Percentiles rank a stretch among this genome's conserved stretches.
These are phyloP conservation scores for Lobophora halterata DNA, from an alignment of 2,888 invertebrate genomes.

Conservation along the genomic window DNA sequence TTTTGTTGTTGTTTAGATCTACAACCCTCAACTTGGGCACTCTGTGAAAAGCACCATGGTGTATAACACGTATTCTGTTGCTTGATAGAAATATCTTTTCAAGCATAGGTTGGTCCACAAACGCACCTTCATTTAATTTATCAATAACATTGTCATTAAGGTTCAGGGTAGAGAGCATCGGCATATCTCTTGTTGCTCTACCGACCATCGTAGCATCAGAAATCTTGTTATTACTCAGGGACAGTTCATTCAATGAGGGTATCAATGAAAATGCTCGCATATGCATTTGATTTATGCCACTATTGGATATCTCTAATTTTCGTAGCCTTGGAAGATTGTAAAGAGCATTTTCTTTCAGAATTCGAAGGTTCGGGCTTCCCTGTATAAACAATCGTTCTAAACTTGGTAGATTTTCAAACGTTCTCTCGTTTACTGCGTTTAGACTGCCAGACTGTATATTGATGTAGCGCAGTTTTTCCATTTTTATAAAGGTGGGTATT, in stretches of 20 bases:
- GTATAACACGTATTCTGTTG: constrained; percentile 87
- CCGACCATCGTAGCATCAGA: constrained; percentile 91
- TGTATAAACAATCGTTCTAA: constrained; percentile 88
- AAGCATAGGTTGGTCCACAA: constrained; percentile 87
- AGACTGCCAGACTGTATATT: constrained; percentile 86
- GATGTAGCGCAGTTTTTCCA: constrained; percentile 86
- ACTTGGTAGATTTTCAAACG: constrained; percentile 85
- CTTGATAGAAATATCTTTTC: constrained; percentile 84
- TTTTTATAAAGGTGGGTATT: constrained; percentile 86
- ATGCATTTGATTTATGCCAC: constrained; percentile 89
- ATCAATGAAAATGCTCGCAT: constrained; percentile 87
- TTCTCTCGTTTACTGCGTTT: constrained; percentile 83
- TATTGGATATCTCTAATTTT: constrained; percentile 87
- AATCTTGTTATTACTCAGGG: constrained; percentile 86
- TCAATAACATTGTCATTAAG: constrained; percentile 87
- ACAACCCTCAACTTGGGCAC: constrained; percentile 86
- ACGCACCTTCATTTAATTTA: constrained; percentile 87
- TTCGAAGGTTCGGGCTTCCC: constrained; percentile 83
- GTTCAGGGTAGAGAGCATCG: constrained; percentile 84
- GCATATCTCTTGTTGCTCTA: constrained; percentile 87
- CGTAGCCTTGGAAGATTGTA: constrained; percentile 85
- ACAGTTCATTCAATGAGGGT: constrained; percentile 85
- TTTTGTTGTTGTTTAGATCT: constrained; percentile 88
- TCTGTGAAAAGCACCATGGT: constrained; percentile 90
- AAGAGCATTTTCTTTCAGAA: constrained; percentile 87